Percentiles rank a stretch among this genome's conserved stretches.
These are phyloP conservation scores for Trachythela sp. DNA, from an alignment of 64 coral and sea anemone species.

Conservation along the genomic window DNA sequence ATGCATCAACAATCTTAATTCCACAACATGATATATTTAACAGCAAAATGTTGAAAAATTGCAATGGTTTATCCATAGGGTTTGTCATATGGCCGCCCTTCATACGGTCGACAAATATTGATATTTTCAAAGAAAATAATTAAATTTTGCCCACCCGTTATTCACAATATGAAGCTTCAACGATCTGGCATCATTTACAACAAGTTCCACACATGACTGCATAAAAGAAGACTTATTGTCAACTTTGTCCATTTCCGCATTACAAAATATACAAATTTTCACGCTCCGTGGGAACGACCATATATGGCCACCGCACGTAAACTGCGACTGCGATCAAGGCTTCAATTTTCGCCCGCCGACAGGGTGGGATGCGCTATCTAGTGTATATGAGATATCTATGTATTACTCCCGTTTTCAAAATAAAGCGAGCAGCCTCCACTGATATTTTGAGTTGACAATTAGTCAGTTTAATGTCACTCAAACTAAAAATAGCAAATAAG, in stretches of 20 bases:
- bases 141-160: not conserved
- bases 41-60: not conserved
- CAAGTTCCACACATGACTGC: not conserved
- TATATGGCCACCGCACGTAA: not conserved
- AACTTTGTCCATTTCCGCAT: not conserved
- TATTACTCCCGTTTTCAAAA: not conserved
- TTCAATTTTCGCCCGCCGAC: not conserved
- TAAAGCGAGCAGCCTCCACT: too few relatives aligned
- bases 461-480: too few relatives aligned
- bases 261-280: not conserved
- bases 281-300: not conserved
- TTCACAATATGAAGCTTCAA: not conserved
- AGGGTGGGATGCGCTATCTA: constrained; percentile 1
- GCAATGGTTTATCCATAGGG: not conserved
- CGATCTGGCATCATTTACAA: not conserved
- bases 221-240: not conserved
- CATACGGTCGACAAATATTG: not conserved
- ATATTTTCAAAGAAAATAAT: not conserved
- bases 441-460: too few relatives aligned
- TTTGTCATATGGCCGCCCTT: not conserved
- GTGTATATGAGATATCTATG: not conserved
- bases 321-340: not conserved
- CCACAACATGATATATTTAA: not conserved
- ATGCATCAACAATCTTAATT: not conserved
- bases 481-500: too few relatives aligned